These are phyloP conservation scores for Sebastes ruberrimus DNA, from an alignment of 2,797 vertebrate genomes.

Conservation along the genomic window DNA sequence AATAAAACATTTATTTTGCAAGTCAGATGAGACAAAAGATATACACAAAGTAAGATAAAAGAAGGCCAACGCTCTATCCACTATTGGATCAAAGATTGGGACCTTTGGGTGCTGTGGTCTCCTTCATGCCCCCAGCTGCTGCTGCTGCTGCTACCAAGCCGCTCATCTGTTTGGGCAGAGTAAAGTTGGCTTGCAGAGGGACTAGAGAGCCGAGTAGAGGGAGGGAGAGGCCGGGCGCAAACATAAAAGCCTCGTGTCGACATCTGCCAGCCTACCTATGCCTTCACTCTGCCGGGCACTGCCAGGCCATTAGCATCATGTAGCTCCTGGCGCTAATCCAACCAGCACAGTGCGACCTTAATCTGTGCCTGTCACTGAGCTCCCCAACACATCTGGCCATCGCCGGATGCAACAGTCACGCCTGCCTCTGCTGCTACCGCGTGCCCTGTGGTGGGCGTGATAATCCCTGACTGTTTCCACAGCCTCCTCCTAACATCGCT, in stretches of 20 bases:
- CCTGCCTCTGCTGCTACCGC: background rate
- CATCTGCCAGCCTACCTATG: slow-evolving; percentile 56
- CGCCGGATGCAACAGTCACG: slow-evolving; percentile 27
- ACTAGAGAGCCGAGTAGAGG: background rate
- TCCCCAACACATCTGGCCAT: slow-evolving; percentile 66
- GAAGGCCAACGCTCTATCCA: background rate
- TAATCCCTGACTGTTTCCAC: slow-evolving; percentile 47
- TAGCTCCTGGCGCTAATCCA: slow-evolving; percentile 67
- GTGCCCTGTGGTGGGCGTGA: slow-evolving; percentile 17
- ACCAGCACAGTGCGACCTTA: slow-evolving; percentile 66
- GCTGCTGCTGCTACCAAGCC: background rate
- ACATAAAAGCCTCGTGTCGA: slow-evolving; percentile 32
- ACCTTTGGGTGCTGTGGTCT: slow-evolving; percentile 4
- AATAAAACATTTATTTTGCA: slow-evolving; percentile 9
- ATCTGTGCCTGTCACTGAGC: slow-evolving; percentile 62
- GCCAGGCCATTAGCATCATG: slow-evolving; percentile 72
- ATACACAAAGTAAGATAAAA: background rate
- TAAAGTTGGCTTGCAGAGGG: slow-evolving; percentile 11
- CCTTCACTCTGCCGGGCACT: slow-evolving; percentile 30
- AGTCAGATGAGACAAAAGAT: background rate
- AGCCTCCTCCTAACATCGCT: slow-evolving; percentile 24
- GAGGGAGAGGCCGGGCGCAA: background rate
- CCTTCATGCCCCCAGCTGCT: slow-evolving; percentile 18
- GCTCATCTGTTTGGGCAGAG: slow-evolving; percentile 22
- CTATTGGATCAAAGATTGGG: slow-evolving; percentile 14